Percentiles rank a stretch among this genome's conserved stretches.
These are phyloP conservation scores for Macrosteles quadrilineatus DNA, from an alignment of 1,140 invertebrate species.

Conservation along the genomic window DNA sequence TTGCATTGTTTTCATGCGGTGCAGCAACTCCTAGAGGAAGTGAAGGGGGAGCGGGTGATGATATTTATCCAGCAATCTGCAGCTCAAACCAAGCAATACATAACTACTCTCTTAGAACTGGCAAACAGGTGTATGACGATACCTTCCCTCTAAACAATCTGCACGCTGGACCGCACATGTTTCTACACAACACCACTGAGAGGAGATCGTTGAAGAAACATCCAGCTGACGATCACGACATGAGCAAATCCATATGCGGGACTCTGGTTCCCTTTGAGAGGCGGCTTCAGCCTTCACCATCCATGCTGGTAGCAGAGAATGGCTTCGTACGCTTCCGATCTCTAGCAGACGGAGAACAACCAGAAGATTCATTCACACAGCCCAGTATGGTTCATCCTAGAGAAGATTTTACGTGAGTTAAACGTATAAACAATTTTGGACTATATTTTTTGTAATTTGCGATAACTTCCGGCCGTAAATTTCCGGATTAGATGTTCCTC, in stretches of 20 bases:
- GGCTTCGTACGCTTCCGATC: slow-evolving; percentile 80
- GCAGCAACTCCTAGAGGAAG: slow-evolving; percentile 40
- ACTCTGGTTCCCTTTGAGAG: slow-evolving; percentile 40
- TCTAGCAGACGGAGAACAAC: slow-evolving; percentile 54
- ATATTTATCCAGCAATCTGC: slow-evolving; percentile 78
- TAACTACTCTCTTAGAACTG: slow-evolving; percentile 76
- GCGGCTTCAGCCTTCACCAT: slow-evolving; percentile 47
- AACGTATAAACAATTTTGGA: slow-evolving; percentile 3
- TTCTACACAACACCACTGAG: slow-evolving; percentile 46
- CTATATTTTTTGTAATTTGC: slow-evolving; percentile 31
- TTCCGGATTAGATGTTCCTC: slow-evolving; percentile 30
- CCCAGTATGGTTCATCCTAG: slow-evolving; percentile 32
- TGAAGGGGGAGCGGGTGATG: slow-evolving; percentile 47
- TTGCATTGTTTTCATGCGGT: slow-evolving; percentile 73
- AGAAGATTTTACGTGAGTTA: slow-evolving; percentile 32
- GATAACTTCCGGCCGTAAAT: slow-evolving; percentile 26
- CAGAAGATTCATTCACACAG: slow-evolving; percentile 34
- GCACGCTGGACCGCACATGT: slow-evolving; percentile 43
- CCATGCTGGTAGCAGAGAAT: slow-evolving; percentile 82
- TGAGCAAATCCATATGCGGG: slow-evolving; percentile 29
- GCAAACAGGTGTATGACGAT: slow-evolving; percentile 74
- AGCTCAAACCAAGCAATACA: slow-evolving; percentile 82
- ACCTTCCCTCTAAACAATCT: slow-evolving; percentile 60
- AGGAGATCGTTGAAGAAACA: slow-evolving; percentile 48
- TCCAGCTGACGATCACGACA: slow-evolving; percentile 46